Conservation (phyloP, 2,888 invertebrate species). For the Tuberolachnus salignus region DNA sequence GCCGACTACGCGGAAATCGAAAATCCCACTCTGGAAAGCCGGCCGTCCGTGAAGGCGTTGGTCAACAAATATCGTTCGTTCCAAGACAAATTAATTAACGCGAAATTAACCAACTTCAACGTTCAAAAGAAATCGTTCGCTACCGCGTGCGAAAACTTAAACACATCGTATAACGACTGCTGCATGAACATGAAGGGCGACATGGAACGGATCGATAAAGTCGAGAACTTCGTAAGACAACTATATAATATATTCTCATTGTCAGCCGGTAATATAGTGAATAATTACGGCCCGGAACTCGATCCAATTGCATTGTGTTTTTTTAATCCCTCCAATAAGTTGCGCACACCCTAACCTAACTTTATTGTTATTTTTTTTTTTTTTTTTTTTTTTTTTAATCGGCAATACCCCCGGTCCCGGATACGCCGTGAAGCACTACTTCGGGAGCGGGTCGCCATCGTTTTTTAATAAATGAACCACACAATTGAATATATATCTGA, state of each 20-base stretch:
- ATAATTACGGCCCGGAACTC: not conserved
- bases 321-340: no score
- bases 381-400: no score
- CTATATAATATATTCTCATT: not conserved
- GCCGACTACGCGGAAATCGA: not conserved
- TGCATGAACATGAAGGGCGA: not conserved
- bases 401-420: no score
- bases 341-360: no score
- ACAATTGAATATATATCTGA: no score
- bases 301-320: no score
- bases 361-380: no score
- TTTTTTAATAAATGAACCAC: no score
- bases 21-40: no score
- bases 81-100: not conserved
- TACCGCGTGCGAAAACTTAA: not conserved
- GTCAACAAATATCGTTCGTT: not conserved
- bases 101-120: not conserved
- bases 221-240: constrained; percentile 1
- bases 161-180: not conserved
- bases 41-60: not conserved
- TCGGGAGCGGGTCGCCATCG: no score
- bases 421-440: no score
- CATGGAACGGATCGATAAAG: not conserved
- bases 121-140: not conserved
- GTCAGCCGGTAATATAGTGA: no score